Evolutionary conservation across 2,113 vertebrate species (phyloP).

Genomic region (Lota lota): DNA sequence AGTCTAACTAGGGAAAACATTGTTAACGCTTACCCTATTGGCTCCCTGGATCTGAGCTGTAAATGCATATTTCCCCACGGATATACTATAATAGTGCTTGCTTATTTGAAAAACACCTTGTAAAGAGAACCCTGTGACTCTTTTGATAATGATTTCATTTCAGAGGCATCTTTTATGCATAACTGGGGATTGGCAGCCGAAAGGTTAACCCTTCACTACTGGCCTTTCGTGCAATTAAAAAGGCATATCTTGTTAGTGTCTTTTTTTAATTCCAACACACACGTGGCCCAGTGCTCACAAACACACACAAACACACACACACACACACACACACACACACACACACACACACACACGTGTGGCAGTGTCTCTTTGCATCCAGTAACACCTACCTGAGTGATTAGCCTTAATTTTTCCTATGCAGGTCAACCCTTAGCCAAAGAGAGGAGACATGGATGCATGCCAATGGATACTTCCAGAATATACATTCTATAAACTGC

Average conservation of each 20-base stretch:
- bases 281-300: no score
- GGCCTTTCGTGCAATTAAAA: constrained; percentile 40
- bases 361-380: constrained; percentile 31
- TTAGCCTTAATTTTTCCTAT: constrained; percentile 53
- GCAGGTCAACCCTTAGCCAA: constrained; percentile 25
- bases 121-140: constrained; percentile 75
- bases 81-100: constrained; percentile 69
- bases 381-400: constrained; percentile 47
- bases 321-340: no score
- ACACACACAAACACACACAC: no score
- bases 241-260: constrained; percentile 24
- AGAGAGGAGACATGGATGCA: constrained; percentile 30
- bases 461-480: constrained; percentile 42
- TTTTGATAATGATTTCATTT: constrained; percentile 75
- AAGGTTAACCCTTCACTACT: constrained; percentile 49
- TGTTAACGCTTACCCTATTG: constrained; percentile 71
- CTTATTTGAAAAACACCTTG: constrained; percentile 77
- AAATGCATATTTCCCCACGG: constrained; percentile 74
- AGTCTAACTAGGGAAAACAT: constrained; percentile 74
- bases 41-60: constrained; percentile 65
- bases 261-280: neutral
- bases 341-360: no score
- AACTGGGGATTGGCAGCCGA: constrained; percentile 63
- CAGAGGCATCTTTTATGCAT: constrained; percentile 69
- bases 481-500: constrained; percentile 41